Percentiles rank a stretch among this genome's conserved stretches.
phyloP scores from a whole-genome alignment of 2,888 invertebrate species.

The Tetramorium bicarinatum region DNA sequence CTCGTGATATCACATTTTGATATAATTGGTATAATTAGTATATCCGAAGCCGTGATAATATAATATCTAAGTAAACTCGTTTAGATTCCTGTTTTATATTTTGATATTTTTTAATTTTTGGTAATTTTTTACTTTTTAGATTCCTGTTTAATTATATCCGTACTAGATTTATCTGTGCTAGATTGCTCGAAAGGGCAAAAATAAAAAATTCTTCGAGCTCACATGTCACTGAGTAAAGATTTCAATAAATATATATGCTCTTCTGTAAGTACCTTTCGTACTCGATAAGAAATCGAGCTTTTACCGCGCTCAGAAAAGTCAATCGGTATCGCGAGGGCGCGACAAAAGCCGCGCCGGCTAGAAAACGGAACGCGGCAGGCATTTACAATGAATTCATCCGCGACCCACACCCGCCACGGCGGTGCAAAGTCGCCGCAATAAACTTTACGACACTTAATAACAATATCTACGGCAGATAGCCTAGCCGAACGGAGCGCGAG shows the following conservation, averaged over 20 bases:
- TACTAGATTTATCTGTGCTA: no score
- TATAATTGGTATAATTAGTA: conserved; percentile 1
- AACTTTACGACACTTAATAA: conserved; percentile 78
- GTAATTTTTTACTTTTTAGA: not conserved
- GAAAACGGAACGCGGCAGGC: conserved; percentile 55
- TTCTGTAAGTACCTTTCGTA: not conserved
- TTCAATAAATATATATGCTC: not conserved
- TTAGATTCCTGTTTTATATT: not conserved
- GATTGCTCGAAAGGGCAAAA: not conserved
- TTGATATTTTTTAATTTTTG: no score
- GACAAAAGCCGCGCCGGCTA: conserved; percentile 43
- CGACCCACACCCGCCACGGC: conserved; percentile 68
- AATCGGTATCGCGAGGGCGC: conserved; percentile 20
- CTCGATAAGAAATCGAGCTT: conserved; percentile 38
- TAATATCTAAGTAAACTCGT: conserved; percentile 6
- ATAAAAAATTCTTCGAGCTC: not conserved
- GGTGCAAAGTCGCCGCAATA: conserved; percentile 71
- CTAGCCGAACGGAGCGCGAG: conserved; percentile 54
- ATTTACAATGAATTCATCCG: conserved; percentile 76
- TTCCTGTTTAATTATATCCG: not conserved
- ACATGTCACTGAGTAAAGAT: not conserved
- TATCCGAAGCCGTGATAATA: not conserved
- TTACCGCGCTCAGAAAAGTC: conserved; percentile 49
- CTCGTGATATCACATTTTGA: not conserved
- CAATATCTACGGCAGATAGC: conserved; percentile 71